phyloP scores from a whole-genome alignment of 2,888 invertebrate genomes.

The Drosophila anomelani region DNA sequence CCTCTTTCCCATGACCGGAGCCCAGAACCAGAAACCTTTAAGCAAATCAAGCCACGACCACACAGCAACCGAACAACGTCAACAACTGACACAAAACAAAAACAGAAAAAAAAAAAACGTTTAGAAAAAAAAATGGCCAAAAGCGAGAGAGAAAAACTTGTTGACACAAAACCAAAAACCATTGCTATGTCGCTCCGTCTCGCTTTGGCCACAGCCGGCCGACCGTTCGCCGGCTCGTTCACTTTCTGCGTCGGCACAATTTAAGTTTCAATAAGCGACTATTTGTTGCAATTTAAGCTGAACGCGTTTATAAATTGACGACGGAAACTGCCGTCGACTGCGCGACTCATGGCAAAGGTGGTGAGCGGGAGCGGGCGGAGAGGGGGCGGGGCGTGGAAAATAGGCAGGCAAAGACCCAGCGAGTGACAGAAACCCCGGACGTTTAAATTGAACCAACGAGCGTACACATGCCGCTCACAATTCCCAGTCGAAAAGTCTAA shows the following conservation, averaged over 20 bases:
- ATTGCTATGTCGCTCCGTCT: conserved; percentile 46
- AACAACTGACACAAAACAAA: conserved; percentile 66
- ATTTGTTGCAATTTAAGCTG: conserved; percentile 79
- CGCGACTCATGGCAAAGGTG: conserved; percentile 38
- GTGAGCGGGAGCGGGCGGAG: conserved; percentile 12
- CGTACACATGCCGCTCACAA: conserved; percentile 28
- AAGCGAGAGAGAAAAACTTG: conserved; percentile 62
- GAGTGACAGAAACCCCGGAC: conserved; percentile 43
- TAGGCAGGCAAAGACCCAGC: conserved; percentile 32
- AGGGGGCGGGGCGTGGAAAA: conserved; percentile 20
- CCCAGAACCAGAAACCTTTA: conserved; percentile 61
- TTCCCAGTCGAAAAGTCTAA: conserved; percentile 23
- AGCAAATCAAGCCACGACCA: conserved; percentile 75
- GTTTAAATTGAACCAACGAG: conserved; percentile 39
- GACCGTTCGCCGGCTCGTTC: conserved; percentile 45
- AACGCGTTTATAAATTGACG: conserved; percentile 79
- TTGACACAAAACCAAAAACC: conserved; percentile 69
- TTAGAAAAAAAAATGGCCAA: conserved; percentile 56
- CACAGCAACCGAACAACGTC: conserved; percentile 61
- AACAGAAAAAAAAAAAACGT: conserved; percentile 35
- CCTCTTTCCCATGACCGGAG: conserved; percentile 59
- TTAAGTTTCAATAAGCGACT: conserved; percentile 81
- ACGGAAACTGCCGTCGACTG: conserved; percentile 69
- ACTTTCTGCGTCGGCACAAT: conserved; percentile 75
- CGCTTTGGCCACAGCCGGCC: conserved; percentile 5